These are phyloP conservation scores for Corvus moneduloides DNA, from an alignment of 2,113 vertebrate genomes.

Conservation along the genomic window DNA sequence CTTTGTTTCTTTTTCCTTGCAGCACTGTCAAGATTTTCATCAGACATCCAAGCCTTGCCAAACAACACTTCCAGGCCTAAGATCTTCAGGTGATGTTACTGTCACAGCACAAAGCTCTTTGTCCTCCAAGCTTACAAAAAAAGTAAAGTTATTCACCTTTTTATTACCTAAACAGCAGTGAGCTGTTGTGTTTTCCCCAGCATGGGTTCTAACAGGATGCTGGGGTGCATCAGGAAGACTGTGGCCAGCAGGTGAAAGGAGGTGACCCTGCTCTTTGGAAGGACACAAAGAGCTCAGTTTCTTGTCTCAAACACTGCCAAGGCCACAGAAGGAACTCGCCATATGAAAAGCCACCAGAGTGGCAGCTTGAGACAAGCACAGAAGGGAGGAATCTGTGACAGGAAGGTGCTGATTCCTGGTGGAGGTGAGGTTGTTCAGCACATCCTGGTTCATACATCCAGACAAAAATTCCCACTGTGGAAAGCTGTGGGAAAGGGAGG, in stretches of 20 bases:
- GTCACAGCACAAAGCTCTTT: background rate
- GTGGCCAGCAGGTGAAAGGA: background rate
- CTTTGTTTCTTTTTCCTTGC: background rate
- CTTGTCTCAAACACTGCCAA: too few relatives aligned
- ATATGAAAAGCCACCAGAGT: background rate
- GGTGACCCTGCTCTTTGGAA: background rate
- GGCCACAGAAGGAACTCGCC: too few relatives aligned
- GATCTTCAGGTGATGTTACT: background rate
- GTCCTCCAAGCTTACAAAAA: background rate
- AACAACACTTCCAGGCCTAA: background rate
- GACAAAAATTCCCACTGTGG: background rate
- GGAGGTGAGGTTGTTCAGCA: too few relatives aligned
- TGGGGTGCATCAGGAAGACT: background rate
- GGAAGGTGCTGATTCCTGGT: accelerated
- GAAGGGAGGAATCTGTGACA: background rate
- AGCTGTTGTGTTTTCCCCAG: background rate
- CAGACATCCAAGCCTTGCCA: background rate
- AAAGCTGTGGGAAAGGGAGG: background rate
- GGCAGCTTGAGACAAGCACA: background rate
- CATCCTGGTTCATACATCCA: background rate
- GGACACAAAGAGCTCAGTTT: background rate
- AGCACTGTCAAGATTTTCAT: background rate
- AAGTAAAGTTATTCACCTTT: background rate
- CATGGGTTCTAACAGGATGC: too few relatives aligned
- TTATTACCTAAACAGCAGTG: background rate